Percentiles rank a stretch among this genome's conserved stretches.
These are phyloP conservation scores for Aphodius granarius DNA, from an alignment of 2,888 invertebrate genomes.

Conservation along the genomic window DNA sequence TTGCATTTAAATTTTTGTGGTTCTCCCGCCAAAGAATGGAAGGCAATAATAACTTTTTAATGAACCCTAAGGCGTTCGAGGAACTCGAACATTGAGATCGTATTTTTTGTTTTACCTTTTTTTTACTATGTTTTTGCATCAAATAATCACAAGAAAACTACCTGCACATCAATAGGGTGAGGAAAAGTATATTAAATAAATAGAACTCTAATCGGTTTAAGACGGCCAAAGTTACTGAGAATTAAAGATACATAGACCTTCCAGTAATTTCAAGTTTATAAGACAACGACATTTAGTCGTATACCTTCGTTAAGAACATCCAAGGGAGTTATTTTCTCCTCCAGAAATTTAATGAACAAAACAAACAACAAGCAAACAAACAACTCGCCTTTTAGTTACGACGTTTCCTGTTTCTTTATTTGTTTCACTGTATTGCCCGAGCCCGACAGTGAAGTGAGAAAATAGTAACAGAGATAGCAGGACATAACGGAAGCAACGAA, in stretches of 20 bases:
- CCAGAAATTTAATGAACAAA: neutral
- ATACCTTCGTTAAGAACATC: neutral
- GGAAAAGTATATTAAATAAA: no score
- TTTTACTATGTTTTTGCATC: no score
- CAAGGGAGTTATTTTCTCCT: neutral
- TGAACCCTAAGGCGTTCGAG: neutral
- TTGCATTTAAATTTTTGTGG: conserved; percentile 7
- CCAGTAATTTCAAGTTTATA: neutral
- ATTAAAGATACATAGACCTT: neutral
- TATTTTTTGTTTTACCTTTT: neutral
- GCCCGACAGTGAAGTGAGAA: neutral
- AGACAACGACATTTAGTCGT: neutral
- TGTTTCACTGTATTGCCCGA: neutral
- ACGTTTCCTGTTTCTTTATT: neutral
- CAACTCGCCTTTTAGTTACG: neutral
- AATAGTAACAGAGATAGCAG: neutral
- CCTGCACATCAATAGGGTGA: no score
- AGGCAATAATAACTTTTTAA: neutral
- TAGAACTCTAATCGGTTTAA: no score
- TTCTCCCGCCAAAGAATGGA: neutral
- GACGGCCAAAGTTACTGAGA: no score
- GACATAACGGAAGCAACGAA: neutral
- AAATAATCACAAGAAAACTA: no score
- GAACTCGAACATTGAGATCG: neutral
- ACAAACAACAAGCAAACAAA: neutral